Evolutionary conservation across 2,113 vertebrate species (phyloP).

Genomic region (Columba janthina): DNA sequence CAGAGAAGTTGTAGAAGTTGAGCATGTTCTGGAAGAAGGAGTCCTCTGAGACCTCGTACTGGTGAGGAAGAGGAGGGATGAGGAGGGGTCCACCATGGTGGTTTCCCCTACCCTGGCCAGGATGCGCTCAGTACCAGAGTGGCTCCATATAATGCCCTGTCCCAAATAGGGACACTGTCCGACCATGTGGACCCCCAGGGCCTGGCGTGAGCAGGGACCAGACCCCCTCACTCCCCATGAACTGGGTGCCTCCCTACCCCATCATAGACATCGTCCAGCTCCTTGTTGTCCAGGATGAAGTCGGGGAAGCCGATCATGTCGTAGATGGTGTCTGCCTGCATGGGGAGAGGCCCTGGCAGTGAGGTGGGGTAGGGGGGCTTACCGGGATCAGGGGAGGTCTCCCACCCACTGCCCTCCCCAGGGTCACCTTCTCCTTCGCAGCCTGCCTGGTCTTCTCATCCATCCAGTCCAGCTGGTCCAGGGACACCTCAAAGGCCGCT

Average conservation of each 20-base stretch:
- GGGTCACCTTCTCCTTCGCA: conserved; percentile 92
- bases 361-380: background rate
- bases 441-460: conserved; percentile 87
- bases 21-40: conserved; percentile 98
- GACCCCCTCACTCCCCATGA: background rate
- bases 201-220: background rate
- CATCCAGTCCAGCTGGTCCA: conserved; percentile 92
- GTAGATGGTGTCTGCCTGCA: conserved; percentile 92
- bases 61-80: background rate
- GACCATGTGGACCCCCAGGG: background rate
- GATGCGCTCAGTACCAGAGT: background rate
- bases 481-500: conserved; percentile 85
- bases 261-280: conserved; percentile 95
- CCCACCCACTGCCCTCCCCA: background rate
- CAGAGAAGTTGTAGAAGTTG: conserved; percentile 98
- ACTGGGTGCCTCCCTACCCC: conserved; percentile 77
- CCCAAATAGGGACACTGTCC: accelerated
- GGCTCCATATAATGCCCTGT: accelerated
- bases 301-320: conserved; percentile 99
- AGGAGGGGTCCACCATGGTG: background rate
- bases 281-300: conserved; percentile 94
- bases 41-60: conserved; percentile 97
- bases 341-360: background rate
- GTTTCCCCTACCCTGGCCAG: background rate
- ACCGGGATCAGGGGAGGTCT: background rate